Percentiles rank a stretch among this genome's conserved stretches.
Conservation (phyloP, 2,888 invertebrate genomes). For the Lomographa bimaculata region DNA sequence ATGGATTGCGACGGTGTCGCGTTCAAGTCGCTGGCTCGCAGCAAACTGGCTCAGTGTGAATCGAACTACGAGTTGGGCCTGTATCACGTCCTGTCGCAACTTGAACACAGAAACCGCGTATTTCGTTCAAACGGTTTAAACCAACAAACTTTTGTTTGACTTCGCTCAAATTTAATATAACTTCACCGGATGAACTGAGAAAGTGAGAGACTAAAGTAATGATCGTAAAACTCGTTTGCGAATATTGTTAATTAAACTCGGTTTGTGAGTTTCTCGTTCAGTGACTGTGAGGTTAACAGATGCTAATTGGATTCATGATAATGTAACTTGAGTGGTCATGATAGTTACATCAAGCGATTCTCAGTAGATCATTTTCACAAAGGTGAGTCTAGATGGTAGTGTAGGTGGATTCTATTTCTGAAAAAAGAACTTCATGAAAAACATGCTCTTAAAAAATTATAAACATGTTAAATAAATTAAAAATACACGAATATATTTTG, state of each 20-base stretch:
- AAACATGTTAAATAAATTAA: too few species aligned
- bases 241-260: slow-evolving; percentile 49
- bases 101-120: slow-evolving; percentile 40
- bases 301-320: slow-evolving; percentile 37
- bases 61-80: slow-evolving; percentile 49
- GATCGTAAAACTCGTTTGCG: slow-evolving; percentile 44
- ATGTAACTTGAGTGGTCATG: slow-evolving; percentile 28
- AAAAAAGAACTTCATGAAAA: too few species aligned
- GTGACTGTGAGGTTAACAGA: slow-evolving; percentile 59
- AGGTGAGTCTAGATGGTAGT: slow-evolving; percentile 18
- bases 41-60: slow-evolving; percentile 56
- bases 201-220: slow-evolving; percentile 49
- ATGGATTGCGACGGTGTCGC: slow-evolving; percentile 66
- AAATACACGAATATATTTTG: too few species aligned
- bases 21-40: slow-evolving; percentile 56
- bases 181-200: slow-evolving; percentile 44
- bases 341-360: slow-evolving; percentile 11
- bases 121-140: slow-evolving; percentile 42
- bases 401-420: too few species aligned
- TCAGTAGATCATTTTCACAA: slow-evolving; percentile 1
- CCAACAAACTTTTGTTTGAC: slow-evolving; percentile 54
- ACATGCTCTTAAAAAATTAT: too few species aligned
- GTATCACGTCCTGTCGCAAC: slow-evolving; percentile 57
- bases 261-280: slow-evolving; percentile 58
- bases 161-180: slow-evolving; percentile 54